These are phyloP conservation scores for Melanophora roralis DNA, from an alignment of 2,888 invertebrate genomes.

Conservation along the genomic window DNA sequence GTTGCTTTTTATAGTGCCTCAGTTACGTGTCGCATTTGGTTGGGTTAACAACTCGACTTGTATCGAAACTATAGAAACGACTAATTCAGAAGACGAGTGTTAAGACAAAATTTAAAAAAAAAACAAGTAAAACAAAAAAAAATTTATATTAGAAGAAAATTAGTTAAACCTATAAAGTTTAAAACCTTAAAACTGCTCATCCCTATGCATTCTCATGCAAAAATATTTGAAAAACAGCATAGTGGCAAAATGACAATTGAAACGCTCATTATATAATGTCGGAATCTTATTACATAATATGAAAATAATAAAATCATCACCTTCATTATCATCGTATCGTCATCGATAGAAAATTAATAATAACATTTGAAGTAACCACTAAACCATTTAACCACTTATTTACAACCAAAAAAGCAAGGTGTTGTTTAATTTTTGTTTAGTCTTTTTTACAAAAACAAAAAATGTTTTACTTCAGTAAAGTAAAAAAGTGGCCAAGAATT, in stretches of 20 bases:
- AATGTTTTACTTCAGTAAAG: too few species aligned
- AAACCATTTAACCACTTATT: background rate
- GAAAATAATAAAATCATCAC: background rate
- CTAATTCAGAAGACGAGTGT: constrained; percentile 40
- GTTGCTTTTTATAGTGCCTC: constrained; percentile 66
- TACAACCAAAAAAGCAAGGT: too few species aligned
- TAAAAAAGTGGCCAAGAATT: constrained; percentile 2
- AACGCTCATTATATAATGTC: constrained; percentile 47
- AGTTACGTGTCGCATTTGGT: constrained; percentile 77
- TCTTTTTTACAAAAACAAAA: too few species aligned
- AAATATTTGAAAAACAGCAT: background rate
- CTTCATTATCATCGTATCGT: background rate
- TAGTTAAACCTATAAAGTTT: constrained; percentile 5
- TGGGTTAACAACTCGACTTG: constrained; percentile 73
- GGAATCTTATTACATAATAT: constrained; percentile 44
- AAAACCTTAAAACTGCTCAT: constrained; percentile 6
- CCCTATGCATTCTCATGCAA: background rate
- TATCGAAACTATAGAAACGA: constrained; percentile 37
- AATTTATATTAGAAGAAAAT: background rate
- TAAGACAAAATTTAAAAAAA: constrained; percentile 6
- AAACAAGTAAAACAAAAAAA: constrained; percentile 7
- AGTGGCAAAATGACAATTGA: constrained; percentile 28
- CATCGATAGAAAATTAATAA: background rate
- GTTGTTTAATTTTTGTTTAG: too few species aligned
- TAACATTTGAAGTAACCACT: background rate